phyloP scores from a whole-genome alignment of 2,797 vertebrate species.

The Gallirallus australis region DNA sequence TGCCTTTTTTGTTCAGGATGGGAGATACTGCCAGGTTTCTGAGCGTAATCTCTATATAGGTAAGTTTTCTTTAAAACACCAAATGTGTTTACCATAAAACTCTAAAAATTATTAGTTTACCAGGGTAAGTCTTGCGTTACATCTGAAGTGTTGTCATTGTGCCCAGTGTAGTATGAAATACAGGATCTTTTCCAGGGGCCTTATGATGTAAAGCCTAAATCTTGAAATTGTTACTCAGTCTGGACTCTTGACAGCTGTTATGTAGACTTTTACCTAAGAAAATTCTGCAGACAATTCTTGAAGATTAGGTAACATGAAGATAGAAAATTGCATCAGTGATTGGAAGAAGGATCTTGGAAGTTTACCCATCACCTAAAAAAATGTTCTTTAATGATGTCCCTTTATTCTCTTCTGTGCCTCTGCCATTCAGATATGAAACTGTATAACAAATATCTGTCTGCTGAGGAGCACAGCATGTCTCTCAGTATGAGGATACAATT shows the following conservation, averaged over 20 bases:
- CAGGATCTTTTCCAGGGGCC: neutral
- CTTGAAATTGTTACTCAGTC: neutral
- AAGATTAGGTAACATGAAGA: neutral
- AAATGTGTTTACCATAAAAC: neutral
- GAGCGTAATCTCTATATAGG: constrained; percentile 85
- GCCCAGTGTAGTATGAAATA: neutral
- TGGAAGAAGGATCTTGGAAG: neutral
- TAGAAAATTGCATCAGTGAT: neutral
- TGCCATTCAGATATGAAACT: neutral
- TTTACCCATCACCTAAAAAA: neutral
- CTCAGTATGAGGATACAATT: neutral
- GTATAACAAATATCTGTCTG: neutral
- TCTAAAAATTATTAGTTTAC: neutral
- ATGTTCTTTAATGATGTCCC: neutral
- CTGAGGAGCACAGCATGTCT: neutral
- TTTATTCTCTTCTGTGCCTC: neutral
- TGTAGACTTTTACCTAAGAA: neutral
- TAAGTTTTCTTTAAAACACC: constrained; percentile 68
- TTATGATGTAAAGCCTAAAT: neutral
- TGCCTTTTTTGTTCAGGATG: constrained; percentile 83
- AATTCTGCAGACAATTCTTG: neutral
- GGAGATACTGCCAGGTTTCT: constrained; percentile 72
- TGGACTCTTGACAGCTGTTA: neutral
- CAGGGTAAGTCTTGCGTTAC: neutral
- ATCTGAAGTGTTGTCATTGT: neutral